Evolutionary conservation across 2,797 vertebrate genomes (phyloP), one percentile per base, ranked within the genome.

Genomic region (Microctenopoma steveboyesi): DNA sequence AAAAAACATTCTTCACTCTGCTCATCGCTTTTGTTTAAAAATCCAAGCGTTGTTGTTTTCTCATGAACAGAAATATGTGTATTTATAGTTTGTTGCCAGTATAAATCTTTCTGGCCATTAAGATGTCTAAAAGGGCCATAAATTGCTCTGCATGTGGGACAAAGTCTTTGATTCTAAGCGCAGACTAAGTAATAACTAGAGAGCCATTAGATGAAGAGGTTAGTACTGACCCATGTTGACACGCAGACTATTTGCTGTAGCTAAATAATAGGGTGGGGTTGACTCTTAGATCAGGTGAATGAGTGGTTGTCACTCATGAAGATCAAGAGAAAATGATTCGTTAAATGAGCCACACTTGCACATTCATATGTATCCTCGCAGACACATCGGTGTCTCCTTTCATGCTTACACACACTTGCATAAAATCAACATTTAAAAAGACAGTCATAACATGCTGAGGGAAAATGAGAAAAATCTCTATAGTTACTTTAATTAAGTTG

Each of bases 241-340:
- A 74, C 74, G 74, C 74, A 52, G 83, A 67, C 65, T 72, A 57
- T 78, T 76, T 74, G 83, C 74, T 86, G 76, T 4, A 66, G 66
- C 78, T 58, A 88, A 90, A 91, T 90, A 78, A 89, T 62, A 91
- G 88, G 89, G 85, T 87, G 84, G 83, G 74, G 86, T 67, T 30
- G 49, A 55, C 74, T 78, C 69, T 37, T 63, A 73, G 66, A 80
- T 70, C 84, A 82, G 83, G 78, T 83, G 78, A 89, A 89, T 89
- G 84, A 88, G 52, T 69, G 76, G 82, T 61, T 89, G 80, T 83
- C 82, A 83, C 78, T 78, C 74, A 64, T 64, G 78, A 71, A 53
- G 68, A 79, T 80, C 74, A 72, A 83, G 52, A 65, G 56, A 55
- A 76, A 69, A 74, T 76, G 4, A 86, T 82, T 71, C 81, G 67